A percentile compares a stretch with the other conserved stretches of the same genome.
phyloP scores from a whole-genome alignment of 2,113 vertebrate genomes.

The Telmatochromis sp. region DNA sequence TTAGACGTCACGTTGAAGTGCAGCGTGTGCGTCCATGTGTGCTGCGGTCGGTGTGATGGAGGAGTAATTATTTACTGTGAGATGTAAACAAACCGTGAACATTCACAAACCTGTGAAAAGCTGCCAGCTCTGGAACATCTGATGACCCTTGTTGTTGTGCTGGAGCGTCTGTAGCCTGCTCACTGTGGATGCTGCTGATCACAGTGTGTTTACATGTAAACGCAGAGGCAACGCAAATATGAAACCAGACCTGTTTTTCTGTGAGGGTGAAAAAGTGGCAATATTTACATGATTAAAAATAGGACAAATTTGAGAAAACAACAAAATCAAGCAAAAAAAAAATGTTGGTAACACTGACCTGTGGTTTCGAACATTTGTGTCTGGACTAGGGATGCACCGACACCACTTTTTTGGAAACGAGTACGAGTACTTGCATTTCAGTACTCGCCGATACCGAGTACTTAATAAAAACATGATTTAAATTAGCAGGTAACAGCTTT shows the following conservation, averaged over 20 bases:
- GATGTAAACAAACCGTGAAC: background rate
- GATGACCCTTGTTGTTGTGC: background rate
- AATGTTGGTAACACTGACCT: background rate
- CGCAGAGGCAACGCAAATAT: background rate
- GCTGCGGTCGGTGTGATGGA: background rate
- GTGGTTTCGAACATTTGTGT: background rate
- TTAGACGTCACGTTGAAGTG: background rate
- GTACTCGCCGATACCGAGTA: too few relatives aligned
- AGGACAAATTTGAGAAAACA: background rate
- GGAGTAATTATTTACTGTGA: background rate
- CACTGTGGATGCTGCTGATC: background rate
- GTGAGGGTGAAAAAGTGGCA: rapidly evolving
- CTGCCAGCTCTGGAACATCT: background rate
- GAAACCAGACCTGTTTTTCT: background rate
- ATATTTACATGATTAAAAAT: background rate
- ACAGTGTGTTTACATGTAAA: background rate
- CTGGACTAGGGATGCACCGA: background rate
- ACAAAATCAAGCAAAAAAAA: background rate
- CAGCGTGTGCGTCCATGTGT: background rate
- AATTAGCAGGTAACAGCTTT: too few relatives aligned
- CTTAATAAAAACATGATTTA: too few relatives aligned
- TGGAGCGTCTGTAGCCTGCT: background rate
- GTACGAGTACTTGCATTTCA: too few relatives aligned
- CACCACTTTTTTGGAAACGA: too few relatives aligned
- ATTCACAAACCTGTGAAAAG: background rate